Base-by-base conservation (phyloP, 1,140 invertebrate species). In the Anthonomus grandis region DNA sequence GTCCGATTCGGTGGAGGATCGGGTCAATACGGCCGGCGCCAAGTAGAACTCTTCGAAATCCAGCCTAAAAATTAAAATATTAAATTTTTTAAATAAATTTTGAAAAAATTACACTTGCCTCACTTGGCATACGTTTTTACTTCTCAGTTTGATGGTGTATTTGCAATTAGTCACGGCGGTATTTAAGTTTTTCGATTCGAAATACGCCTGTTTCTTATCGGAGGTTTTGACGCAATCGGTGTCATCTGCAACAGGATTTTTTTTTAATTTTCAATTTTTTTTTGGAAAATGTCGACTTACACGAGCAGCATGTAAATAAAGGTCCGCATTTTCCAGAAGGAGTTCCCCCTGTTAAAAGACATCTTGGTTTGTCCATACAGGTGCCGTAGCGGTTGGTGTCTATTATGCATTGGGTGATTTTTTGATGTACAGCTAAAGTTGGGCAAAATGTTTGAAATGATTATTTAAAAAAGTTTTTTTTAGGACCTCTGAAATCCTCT, bases 61-160 rank as follows among this genome's bases (percentile, higher is more conserved):
- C 19, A 69, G 23, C 36, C 65, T 69, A 51, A 27, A 52, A 38
- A 27, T 10, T 10, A n/a, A n/a, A n/a, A n/a, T n/a, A n/a, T n/a
- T n/a, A n/a, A n/a, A n/a, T n/a, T n/a, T n/a, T n/a, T n/a, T n/a
- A n/a, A n/a, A n/a, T n/a, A n/a, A n/a, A n/a, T n/a, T n/a, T n/a
- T n/a, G n/a, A n/a, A n/a, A n/a, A n/a, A n/a, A n/a, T n/a, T n/a
- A n/a, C n/a, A 17, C 46, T 42, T 42, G 68, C 67, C 68, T 68
- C n/a, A 70, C 52, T 64, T 71, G 70, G 39, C 70, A 71, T 10
- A 70, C 53, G 38, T 70, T 70, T 5, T 48, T 52, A 50, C 62
- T 70, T 19, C 49, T 37, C 13, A 67, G 37, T 13, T 64, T 58
- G 13, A 71, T 59, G 8, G 50, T 58, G 48, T 63, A 65, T n/a